Evolutionary conservation across 2,113 vertebrate genomes (phyloP), one percentile per base, ranked within the genome.

Genomic region (Syngnathus floridae): DNA sequence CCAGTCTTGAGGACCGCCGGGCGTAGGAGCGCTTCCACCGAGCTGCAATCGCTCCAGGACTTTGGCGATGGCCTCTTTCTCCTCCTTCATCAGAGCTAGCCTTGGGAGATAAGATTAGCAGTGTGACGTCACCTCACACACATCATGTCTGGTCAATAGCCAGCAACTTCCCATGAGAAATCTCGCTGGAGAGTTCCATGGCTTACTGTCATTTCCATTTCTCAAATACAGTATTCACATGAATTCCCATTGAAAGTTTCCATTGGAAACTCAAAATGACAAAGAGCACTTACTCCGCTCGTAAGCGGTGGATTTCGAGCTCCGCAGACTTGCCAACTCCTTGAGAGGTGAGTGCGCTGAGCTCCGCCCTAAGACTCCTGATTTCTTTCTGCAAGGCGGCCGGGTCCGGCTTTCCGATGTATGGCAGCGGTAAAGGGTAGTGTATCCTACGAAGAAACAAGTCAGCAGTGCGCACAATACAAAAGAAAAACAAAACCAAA

Each of bases 361-460:
- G 84, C 77, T 96, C 92, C 1, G 90, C 88, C 69, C 90, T 88
- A 59, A 97, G 88, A 4, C 88, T 88, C 77, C 93, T 78, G 77
- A 96, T 92, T 67, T 93, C 89, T 62, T 90, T 90, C 82, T 92
- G 92, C 49, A 96, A 89, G 14, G 88, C 69, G 4, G 92, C 94
- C 0, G 94, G 94, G 80, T 97, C 93, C 0, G 93, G 94, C 70
- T 93, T 93, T 4, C 95, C 95, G 70, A 86, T 82, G 56, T 94
- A 97, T 3, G 92, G 92, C 72, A 97, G 83, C 4, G 94, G 94
- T 67, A 97, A 88, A 0, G 95, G 95, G 88, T 96, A 97, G 82
- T 96, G 94, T 81, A 97, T 96, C 89, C 95, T 97, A 72, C 16
- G 0, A 35, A 13, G 31, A 52, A 16, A 4, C 19, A 3, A 7